Conservation (phyloP, 2,888 invertebrate species). For the Tenthredo amoena region DNA sequence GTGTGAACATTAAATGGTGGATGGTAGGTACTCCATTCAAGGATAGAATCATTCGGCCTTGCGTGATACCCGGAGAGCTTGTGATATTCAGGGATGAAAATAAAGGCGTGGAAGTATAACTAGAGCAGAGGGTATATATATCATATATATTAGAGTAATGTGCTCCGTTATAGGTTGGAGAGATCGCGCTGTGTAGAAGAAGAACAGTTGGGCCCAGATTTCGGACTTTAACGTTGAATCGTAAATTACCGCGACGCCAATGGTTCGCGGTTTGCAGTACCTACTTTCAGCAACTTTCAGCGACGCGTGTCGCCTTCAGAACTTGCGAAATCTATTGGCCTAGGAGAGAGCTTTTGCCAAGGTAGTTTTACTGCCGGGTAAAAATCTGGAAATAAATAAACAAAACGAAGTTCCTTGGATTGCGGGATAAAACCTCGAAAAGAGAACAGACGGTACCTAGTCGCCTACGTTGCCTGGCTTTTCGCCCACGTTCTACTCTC, state of each 20-base stretch:
- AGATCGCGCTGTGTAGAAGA: constrained; percentile 9
- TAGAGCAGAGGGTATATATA: neutral
- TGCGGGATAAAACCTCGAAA: neutral
- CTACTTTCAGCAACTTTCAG: constrained; percentile 18
- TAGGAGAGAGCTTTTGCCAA: constrained; percentile 4
- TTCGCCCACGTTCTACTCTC: constrained; percentile 17
- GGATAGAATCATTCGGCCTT: neutral
- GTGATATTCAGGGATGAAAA: neutral
- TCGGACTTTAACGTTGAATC: constrained; percentile 20
- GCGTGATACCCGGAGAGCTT: neutral
- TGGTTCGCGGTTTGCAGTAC: constrained; percentile 24
- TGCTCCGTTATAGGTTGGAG: neutral
- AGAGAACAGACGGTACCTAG: neutral
- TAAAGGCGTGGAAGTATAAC: neutral
- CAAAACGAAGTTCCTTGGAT: neutral
- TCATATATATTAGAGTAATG: neutral
- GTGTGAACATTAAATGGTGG: constrained; percentile 3
- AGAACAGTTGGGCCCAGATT: constrained; percentile 36
- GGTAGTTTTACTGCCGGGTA: neutral
- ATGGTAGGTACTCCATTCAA: neutral
- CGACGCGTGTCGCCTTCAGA: constrained; percentile 50
- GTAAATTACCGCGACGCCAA: constrained; percentile 35
- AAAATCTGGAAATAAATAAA: neutral
- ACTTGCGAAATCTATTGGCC: constrained; percentile 45
- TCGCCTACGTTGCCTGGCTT: neutral